Base-by-base conservation (phyloP, 1,140 invertebrate genomes). In the Holotrichia oblita region DNA sequence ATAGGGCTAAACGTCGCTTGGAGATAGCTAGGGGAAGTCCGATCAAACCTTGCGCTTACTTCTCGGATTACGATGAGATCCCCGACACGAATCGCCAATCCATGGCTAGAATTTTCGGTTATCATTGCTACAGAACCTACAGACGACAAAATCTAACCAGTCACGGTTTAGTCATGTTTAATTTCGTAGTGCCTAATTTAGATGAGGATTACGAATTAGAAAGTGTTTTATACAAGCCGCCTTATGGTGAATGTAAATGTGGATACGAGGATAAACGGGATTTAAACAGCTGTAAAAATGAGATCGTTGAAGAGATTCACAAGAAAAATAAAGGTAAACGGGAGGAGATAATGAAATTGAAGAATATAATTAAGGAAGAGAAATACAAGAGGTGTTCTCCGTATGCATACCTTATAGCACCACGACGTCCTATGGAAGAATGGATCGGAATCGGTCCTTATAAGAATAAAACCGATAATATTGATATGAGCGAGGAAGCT, bases 171-270 rank as follows among this genome's bases (percentile, higher is more conserved):
- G 40, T 24, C 4, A 34, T 22, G 17, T 76, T 55, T 20, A 44
- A 42, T 10, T 44, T 27, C 17, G 41, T 55, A 2, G 44, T 40
- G 14, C 75, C 41, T 44, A 20, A 48, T 27, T 7, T 48, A 55
- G 44, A 44, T 2, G 41, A 48, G 9, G 27, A 20, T 0, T 55
- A 48, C n/a, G 20, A 44, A 41, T 78, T 79, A 2, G 20, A 82
- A 12, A 85, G 82, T 80, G 17, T 81, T 12, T 78, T 85, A 22
- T 85, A 85, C 74, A 22, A 77, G 77, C 79, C 82, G 69, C 84
- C 84, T 22, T 84, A 85, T 79, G 76, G 74, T 0, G 78, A 81
- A 20, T 85, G 84, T 61, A 79, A 79, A n/a, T 85, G 84, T 80
- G 79, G 80, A n/a, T 80, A 64, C 42, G 59, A 78, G 74, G 79